Conservation (phyloP, 23 tunicate genomes). For the Halocynthia aurantium region DNA sequence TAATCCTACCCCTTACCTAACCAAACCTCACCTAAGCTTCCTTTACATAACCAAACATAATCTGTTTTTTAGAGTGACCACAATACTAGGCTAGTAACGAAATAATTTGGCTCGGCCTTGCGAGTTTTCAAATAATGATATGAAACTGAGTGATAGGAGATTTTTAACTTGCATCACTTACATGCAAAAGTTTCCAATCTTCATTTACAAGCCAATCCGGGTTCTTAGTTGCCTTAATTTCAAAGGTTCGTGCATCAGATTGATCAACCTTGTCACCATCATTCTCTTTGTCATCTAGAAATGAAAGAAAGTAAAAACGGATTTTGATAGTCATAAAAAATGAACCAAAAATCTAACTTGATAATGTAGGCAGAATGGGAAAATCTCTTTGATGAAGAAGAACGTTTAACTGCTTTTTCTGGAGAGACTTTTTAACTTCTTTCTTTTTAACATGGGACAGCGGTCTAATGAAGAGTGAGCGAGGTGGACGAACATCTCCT, state of each 20-base stretch:
- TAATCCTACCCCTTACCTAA: too few species aligned
- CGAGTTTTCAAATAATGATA: too few species aligned
- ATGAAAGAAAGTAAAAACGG: not conserved
- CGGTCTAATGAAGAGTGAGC: slow-evolving; percentile 69
- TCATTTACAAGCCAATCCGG: slow-evolving; percentile 81
- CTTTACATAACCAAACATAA: too few species aligned
- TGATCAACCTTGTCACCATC: not conserved
- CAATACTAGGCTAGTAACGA: too few species aligned
- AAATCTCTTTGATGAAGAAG: too few species aligned
- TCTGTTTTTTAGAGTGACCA: too few species aligned
- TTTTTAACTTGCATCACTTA: slow-evolving; percentile 17
- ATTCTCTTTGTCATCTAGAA: slow-evolving; percentile 10
- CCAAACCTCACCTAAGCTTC: too few species aligned
- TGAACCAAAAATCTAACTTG: not conserved
- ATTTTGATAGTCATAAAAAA: not conserved
- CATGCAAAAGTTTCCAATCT: slow-evolving; percentile 80
- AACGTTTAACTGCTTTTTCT: too few species aligned
- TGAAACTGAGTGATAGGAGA: too few species aligned
- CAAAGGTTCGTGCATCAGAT: not conserved
- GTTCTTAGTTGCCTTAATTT: not conserved
- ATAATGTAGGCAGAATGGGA: not conserved
- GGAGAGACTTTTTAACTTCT: not conserved
- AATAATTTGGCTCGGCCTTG: too few species aligned
- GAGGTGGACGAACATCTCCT: slow-evolving; percentile 47
- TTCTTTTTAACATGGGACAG: slow-evolving; percentile 14